Percentiles rank a stretch among this genome's conserved stretches.
Evolutionary conservation across 1,140 invertebrate genomes (phyloP).

Genomic region (Ceratina calcarata): DNA sequence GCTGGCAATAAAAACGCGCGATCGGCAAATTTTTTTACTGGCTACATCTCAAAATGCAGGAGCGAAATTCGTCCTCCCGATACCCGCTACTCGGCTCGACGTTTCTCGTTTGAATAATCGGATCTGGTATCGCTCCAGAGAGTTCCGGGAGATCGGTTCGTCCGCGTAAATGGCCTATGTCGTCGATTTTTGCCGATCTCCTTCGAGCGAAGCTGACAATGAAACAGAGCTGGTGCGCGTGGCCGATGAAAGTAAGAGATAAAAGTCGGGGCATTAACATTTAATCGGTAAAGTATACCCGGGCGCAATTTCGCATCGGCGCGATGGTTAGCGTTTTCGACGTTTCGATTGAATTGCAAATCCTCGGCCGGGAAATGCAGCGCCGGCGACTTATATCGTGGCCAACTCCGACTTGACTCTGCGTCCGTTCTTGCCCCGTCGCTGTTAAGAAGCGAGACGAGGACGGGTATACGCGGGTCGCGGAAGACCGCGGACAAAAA

Average conservation of each 20-base stretch:
- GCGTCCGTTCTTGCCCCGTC: too few relatives aligned
- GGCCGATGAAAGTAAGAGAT: not conserved
- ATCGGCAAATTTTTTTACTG: conserved; percentile 16
- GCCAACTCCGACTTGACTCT: too few relatives aligned
- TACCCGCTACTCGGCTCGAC: too few relatives aligned
- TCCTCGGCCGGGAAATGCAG: conserved; percentile 24
- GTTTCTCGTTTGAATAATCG: conserved; percentile 42
- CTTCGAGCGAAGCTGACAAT: not conserved
- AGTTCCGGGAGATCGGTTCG: conserved; percentile 3
- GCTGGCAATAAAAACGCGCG: conserved; percentile 32
- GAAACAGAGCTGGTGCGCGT: too few relatives aligned
- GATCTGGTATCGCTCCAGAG: conserved; percentile 25
- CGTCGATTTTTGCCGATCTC: not conserved
- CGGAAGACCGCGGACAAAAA: not conserved
- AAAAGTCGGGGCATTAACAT: conserved; percentile 37
- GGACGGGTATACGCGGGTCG: too few relatives aligned
- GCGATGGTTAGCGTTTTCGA: not conserved
- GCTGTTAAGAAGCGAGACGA: not conserved
- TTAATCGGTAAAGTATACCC: conserved; percentile 50
- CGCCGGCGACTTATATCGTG: conserved; percentile 12
- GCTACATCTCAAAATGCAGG: conserved; percentile 4
- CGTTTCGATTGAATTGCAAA: conserved; percentile 50
- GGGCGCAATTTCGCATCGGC: conserved; percentile 43
- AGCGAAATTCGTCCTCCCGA: not conserved
- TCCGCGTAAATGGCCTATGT: conserved; percentile 18